Conservation (phyloP, 2,888 invertebrate genomes). For the Amphipyra tragopoginis region DNA sequence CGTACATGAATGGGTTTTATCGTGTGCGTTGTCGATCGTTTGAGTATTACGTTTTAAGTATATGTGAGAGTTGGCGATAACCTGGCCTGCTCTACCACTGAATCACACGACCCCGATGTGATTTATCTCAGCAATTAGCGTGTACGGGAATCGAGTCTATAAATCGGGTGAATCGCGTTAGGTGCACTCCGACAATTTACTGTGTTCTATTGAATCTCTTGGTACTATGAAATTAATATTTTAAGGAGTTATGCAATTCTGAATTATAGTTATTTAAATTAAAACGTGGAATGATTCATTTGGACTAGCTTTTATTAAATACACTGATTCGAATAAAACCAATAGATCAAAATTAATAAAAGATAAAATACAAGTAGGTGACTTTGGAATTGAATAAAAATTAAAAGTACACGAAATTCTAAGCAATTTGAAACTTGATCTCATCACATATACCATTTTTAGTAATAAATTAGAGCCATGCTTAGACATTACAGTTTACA, state of each 20-base stretch:
- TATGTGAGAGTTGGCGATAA: conserved; percentile 72
- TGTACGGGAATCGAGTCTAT: conserved; percentile 64
- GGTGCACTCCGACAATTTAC: conserved; percentile 38
- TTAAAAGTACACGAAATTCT: neutral
- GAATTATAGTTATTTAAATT: neutral
- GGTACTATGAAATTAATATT: conserved; percentile 24
- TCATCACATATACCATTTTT: too few species aligned
- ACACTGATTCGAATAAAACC: too few species aligned
- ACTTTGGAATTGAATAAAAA: neutral
- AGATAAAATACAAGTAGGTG: neutral
- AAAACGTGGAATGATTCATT: neutral
- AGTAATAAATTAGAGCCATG: too few species aligned
- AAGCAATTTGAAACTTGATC: neutral
- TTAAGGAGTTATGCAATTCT: neutral
- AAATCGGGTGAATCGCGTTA: conserved; percentile 56
- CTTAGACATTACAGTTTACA: neutral
- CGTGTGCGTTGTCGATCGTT: conserved; percentile 8
- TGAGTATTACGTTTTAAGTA: conserved; percentile 37
- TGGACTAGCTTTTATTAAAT: neutral
- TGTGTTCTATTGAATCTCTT: conserved; percentile 38
- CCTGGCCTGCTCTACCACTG: conserved; percentile 67
- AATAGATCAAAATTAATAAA: neutral
- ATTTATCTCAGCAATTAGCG: conserved; percentile 81
- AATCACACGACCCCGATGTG: conserved; percentile 74
- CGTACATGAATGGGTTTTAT: conserved; percentile 42